Conservation (phyloP, 2,888 invertebrate species). For the Tillus elongatus region DNA sequence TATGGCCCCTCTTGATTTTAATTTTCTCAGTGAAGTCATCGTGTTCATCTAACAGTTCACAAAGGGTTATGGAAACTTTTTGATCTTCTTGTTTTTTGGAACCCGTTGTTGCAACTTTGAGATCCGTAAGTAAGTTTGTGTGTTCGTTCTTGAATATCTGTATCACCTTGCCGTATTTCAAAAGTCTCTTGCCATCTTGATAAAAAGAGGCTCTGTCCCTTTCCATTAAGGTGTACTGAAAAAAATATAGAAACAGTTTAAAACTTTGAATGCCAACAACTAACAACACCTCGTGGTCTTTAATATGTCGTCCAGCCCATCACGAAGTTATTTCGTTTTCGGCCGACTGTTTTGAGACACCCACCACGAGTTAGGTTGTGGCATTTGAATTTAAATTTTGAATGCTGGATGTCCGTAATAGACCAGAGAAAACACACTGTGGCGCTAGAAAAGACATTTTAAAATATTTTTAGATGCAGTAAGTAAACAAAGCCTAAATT, state of each 20-base stretch:
- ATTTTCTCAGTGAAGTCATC: constrained; percentile 41
- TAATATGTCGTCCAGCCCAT: too few relatives aligned
- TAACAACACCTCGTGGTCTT: too few relatives aligned
- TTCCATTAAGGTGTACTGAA: constrained; percentile 66
- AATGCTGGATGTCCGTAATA: too few relatives aligned
- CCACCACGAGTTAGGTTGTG: too few relatives aligned
- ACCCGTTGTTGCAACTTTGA: constrained; percentile 51
- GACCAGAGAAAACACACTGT: too few relatives aligned
- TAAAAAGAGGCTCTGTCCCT: constrained; percentile 61
- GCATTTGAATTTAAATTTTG: too few relatives aligned
- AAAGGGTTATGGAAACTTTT: constrained; percentile 45
- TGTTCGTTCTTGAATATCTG: constrained; percentile 53
- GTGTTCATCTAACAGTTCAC: constrained; percentile 47
- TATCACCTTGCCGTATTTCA: constrained; percentile 54
- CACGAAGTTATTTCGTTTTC: too few relatives aligned
- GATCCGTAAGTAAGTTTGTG: constrained; percentile 53
- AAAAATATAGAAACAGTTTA: constrained; percentile 5
- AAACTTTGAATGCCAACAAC: too few relatives aligned
- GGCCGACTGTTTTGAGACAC: too few relatives aligned
- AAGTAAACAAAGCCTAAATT: too few relatives aligned
- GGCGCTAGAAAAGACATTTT: too few relatives aligned
- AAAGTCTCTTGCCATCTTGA: constrained; percentile 47
- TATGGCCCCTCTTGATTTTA: constrained; percentile 36
- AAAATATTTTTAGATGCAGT: too few relatives aligned
- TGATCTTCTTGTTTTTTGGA: constrained; percentile 49